phyloP scores from a whole-genome alignment of 2,888 invertebrate species.

The Lydus trimaculatus region DNA sequence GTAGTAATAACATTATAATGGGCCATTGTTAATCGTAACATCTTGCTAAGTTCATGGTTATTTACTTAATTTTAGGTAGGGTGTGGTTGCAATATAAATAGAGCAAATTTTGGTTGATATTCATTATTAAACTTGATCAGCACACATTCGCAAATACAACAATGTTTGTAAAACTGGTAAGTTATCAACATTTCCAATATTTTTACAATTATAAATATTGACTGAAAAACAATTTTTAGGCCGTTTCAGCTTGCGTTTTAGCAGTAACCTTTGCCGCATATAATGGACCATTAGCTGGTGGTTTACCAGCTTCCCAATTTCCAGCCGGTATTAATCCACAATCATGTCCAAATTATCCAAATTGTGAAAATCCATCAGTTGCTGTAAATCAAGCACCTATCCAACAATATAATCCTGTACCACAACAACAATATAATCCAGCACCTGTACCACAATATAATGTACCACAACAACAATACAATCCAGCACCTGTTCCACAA shows the following conservation, averaged over 20 bases:
- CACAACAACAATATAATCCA: constrained; percentile 32
- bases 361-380: constrained; percentile 50
- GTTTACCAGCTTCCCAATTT: constrained; percentile 48
- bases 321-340: constrained; percentile 52
- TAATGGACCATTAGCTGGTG: constrained; percentile 51
- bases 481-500: constrained; percentile 45
- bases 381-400: constrained; percentile 38
- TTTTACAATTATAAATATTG: too few relatives aligned
- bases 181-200: too few relatives aligned
- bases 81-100: constrained; percentile 57
- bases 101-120: constrained; percentile 51
- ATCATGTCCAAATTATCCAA: constrained; percentile 53
- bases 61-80: constrained; percentile 35
- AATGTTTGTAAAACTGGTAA: constrained; percentile 61
- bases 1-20: constrained; percentile 13
- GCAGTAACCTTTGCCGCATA: constrained; percentile 42
- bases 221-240: too few relatives aligned
- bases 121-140: constrained; percentile 51
- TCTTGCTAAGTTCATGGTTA: constrained; percentile 44
- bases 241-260: constrained; percentile 48
- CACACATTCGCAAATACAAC: constrained; percentile 40
- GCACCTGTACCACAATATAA: constrained; percentile 45
- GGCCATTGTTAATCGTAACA: constrained; percentile 43
- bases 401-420: constrained; percentile 38
- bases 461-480: constrained; percentile 37